Evolutionary conservation across 1,140 invertebrate species (phyloP).

Genomic region (honey bee (Apis mellifera)): Amel_HAv3.1 CM009940.2:10751001-10751500

Average conservation of each 20-base stretch:
- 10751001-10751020: too few relatives aligned
- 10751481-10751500: too few relatives aligned
- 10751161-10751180: slow-evolving; percentile 71
- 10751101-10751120: slow-evolving; percentile 51
- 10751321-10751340: slow-evolving; percentile 32
- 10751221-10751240: slow-evolving; percentile 25
- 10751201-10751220: slow-evolving; percentile 70
- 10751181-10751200: slow-evolving; percentile 76
- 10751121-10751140: slow-evolving; percentile 65
- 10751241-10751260: slow-evolving; percentile 41
- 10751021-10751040: background rate
- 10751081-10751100: slow-evolving; percentile 21
- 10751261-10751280: background rate
- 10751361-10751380: slow-evolving; percentile 9
- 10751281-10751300: slow-evolving; percentile 1
- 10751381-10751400: background rate
- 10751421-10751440: background rate
- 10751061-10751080: slow-evolving; percentile 26
- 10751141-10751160: slow-evolving; percentile 49
- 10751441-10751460: slow-evolving; percentile 16
- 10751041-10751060: slow-evolving; percentile 39
- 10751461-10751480: background rate
- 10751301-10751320: slow-evolving; percentile 9
- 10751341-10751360: slow-evolving; percentile 24
- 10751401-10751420: background rate